Conservation (phyloP, 2,797 vertebrate genomes). For the Chelon labrosus region DNA sequence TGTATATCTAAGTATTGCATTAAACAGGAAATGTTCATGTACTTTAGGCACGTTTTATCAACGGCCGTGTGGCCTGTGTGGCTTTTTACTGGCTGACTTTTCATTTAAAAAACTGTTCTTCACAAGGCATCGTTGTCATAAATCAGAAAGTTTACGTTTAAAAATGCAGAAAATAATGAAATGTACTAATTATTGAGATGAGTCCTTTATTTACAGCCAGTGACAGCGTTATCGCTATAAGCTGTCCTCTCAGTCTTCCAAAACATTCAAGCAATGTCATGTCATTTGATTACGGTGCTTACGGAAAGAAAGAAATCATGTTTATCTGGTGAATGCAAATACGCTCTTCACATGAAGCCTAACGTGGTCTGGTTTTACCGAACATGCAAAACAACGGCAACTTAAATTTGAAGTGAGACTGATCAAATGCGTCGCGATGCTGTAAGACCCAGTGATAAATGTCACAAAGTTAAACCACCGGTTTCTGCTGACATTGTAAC, state of each 20-base stretch:
- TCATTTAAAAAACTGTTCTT: not conserved
- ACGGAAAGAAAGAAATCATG: not conserved
- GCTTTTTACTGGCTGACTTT: not conserved
- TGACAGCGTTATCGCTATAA: not conserved
- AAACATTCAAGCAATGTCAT: not conserved
- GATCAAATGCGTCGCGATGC: not conserved
- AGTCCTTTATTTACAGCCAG: not conserved
- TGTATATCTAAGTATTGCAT: no score
- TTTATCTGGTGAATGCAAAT: slow-evolving; percentile 1
- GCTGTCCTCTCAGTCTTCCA: not conserved
- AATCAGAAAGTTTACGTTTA: not conserved
- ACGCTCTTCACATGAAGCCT: not conserved
- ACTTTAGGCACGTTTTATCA: no score
- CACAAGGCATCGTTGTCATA: not conserved
- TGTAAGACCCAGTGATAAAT: not conserved
- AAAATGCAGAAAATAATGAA: not conserved
- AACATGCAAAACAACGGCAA: not conserved
- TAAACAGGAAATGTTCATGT: no score
- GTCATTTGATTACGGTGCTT: not conserved
- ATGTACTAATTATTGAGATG: not conserved
- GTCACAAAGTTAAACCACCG: not conserved
- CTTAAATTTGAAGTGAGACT: slow-evolving; percentile 13
- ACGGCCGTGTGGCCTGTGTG: not conserved
- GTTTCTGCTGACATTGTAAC: not conserved
- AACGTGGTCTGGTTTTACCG: not conserved